Base-by-base conservation (phyloP, 2,113 vertebrate genomes). In the Cariama cristata region DNA sequence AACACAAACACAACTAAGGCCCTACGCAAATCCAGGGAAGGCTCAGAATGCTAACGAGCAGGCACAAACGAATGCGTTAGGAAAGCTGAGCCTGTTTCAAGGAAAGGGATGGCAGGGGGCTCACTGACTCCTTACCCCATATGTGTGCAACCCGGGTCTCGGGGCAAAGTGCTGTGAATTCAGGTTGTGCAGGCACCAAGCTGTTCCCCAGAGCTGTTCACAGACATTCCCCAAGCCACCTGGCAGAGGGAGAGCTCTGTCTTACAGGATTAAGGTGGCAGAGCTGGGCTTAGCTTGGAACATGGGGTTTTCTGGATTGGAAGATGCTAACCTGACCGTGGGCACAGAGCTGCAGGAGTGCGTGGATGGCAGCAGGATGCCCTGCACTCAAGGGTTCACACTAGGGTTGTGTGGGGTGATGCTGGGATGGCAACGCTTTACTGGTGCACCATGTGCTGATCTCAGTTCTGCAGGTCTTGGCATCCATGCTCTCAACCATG, bases 111-210 rank as follows among this genome's bases (percentile, higher is more conserved):
- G 27, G 24, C 5, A 5, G 18, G 21, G 40, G 68, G 56, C 19
- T 47, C 1, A 1, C 47, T 50, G 44, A 23, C 26, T 79, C 24
- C 49, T 60, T 27, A 35, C 6, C 23, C 40, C 15, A 2, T 24
- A 21, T 71, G 21, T 1, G 0, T 3, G n/a, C 19, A 6, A 22
- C 22, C 12, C 0, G 0, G 17, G 7, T 68, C 42, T n/a, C 20
- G 52, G 32, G 66, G 79, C 44, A 80, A 91, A 91, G 67, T 76
- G 88, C 93, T 52, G 32, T 27, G 67, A 64, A 64, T 53, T 83
- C 30, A 64, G 63, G 32, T n/a, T 58, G 28, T 71, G 52, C 56
- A 33, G 56, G 47, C 56, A 89, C 42, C 16, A 35, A 35, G 50
- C 49, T 42, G 27, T 21, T 86, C 59, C 64, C 75, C 27, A 56